Base-by-base conservation (phyloP, 2,888 invertebrate genomes). In the Panzeria rudis region DNA sequence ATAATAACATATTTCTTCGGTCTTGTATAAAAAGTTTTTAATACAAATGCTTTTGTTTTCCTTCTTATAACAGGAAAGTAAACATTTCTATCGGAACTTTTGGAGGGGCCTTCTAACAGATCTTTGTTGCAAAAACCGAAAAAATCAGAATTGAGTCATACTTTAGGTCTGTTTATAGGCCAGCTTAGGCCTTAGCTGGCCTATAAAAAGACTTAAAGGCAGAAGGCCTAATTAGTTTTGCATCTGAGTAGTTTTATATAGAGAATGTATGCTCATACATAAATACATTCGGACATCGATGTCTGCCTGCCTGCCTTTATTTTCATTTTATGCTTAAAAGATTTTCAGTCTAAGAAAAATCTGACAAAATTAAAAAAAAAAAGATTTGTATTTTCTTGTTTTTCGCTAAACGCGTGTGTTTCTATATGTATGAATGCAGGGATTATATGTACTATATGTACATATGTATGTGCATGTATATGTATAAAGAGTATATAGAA, bases 401-500 rank as follows among this genome's bases (percentile, higher is more conserved):
- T 61, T 83, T 66, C 11, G 69, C 25, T 44, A 56, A 83, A 44
- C 64, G 82, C 77, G 71, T 77, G 77, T 83, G 71, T 41, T 56
- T 64, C 64, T 82, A 68, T 73, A 59, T 61, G 23, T 38, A 38
- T 38, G 38, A 38, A 38, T 38, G 13, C 38, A 38, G 38, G 11
- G 7, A 1, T 35, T 35, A 9, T 38, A 11, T 13, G 13, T 38
- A 38, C 3, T 11, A 11, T 3, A 38, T 11, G 13, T 72, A 62
- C 52, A 32, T 59, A 50, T 41, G 29, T 20, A 75, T 61, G 35
- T 50, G 41, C 25, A 75, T 52, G 35, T 20, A 71, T 35, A 52
- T 78, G 52, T 50, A 35, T 83, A 62, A 61, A 62, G 61, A 47
- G 35, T 66, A 72, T 44, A 68, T 76, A 41, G 6, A 62, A 35